Percentiles rank a stretch among this genome's conserved stretches.
Evolutionary conservation across 2,797 vertebrate genomes (phyloP).

Genomic region (Octomys mimax): DNA sequence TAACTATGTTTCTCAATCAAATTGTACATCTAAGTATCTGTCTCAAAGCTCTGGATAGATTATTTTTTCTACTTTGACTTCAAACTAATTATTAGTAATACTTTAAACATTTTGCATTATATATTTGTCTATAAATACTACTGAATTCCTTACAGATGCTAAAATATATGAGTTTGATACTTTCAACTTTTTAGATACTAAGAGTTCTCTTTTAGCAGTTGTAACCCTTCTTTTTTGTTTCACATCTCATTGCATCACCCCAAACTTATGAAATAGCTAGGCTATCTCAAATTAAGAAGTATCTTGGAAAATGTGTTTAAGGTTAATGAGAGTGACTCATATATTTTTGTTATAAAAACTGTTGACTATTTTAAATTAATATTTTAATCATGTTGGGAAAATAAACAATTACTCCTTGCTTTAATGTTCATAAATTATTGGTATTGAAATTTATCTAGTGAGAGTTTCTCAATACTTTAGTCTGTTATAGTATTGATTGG

Average conservation of each 20-base stretch:
- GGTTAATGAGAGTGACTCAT: neutral
- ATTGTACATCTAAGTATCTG: neutral
- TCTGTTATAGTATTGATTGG: neutral
- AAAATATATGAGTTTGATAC: neutral
- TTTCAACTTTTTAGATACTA: neutral
- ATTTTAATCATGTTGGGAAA: neutral
- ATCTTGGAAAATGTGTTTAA: neutral
- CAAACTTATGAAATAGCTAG: neutral
- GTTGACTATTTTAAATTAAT: neutral
- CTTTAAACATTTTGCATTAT: neutral
- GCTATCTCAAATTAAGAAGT: neutral
- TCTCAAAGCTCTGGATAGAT: neutral
- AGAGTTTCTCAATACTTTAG: neutral
- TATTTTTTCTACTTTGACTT: neutral
- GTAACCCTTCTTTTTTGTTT: neutral
- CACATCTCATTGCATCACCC: neutral
- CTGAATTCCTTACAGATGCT: neutral
- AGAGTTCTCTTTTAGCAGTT: neutral
- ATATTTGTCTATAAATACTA: neutral
- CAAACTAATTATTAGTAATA: neutral
- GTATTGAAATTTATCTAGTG: neutral
- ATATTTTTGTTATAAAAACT: neutral
- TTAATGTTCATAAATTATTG: neutral
- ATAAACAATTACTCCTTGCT: neutral
- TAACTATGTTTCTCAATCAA: neutral